Conservation (phyloP, 2,888 invertebrate genomes). For the Watsonalla cultraria region DNA sequence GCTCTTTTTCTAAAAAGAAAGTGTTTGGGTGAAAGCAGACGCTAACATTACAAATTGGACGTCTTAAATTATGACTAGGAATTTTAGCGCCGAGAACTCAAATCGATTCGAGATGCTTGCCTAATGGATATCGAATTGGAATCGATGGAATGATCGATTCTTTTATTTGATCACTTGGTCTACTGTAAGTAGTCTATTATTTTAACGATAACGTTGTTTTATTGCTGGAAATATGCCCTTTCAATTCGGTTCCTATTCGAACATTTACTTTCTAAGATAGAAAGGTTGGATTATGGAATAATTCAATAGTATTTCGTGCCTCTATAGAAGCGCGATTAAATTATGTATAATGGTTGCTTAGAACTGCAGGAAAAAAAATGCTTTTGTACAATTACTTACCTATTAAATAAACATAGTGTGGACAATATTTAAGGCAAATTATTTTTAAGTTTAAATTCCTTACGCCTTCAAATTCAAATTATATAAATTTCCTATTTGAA, state of each 20-base stretch:
- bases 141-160: slow-evolving; percentile 12
- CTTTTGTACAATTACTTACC: too few species aligned
- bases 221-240: neutral
- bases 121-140: slow-evolving; percentile 17
- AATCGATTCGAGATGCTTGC: slow-evolving; percentile 26
- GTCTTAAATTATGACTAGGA: slow-evolving; percentile 13
- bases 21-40: slow-evolving; percentile 32
- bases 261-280: neutral
- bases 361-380: too few species aligned
- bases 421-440: too few species aligned
- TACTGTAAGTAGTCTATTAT: neutral
- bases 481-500: too few species aligned
- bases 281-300: neutral
- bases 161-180: neutral
- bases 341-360: too few species aligned
- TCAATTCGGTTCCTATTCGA: neutral
- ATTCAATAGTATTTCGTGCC: too few species aligned
- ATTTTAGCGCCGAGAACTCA: slow-evolving; percentile 16
- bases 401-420: too few species aligned
- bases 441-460: too few species aligned
- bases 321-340: too few species aligned
- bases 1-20: slow-evolving; percentile 26
- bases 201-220: neutral
- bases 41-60: slow-evolving; percentile 19
- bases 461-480: too few species aligned